These are phyloP conservation scores for Herminia tarsipennalis DNA, from an alignment of 2,888 invertebrate species.

Conservation along the genomic window DNA sequence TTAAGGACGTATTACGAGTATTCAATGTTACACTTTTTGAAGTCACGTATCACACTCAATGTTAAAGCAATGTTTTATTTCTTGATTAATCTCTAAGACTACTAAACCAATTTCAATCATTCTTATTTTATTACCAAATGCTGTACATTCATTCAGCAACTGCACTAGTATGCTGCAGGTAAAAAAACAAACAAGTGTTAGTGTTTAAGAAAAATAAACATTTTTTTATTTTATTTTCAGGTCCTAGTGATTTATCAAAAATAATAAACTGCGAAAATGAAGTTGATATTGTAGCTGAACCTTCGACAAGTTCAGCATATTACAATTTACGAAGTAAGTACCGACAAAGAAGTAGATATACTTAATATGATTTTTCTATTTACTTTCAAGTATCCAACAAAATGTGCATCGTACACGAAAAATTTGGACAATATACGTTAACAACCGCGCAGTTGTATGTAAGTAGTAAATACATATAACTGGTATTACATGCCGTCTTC, in stretches of 20 bases:
- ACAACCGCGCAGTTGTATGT: too few relatives aligned
- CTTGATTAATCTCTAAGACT: not conserved
- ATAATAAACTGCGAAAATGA: slow-evolving; percentile 7
- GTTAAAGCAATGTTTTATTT: not conserved
- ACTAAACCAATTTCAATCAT: not conserved
- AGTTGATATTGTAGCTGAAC: slow-evolving; percentile 4
- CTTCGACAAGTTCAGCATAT: slow-evolving; percentile 6
- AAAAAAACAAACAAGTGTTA: not conserved
- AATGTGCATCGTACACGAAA: not conserved
- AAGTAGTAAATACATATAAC: too few relatives aligned
- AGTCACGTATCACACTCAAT: too few relatives aligned
- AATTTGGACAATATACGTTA: too few relatives aligned
- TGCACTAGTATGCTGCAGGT: not conserved
- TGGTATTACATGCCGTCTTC: too few relatives aligned
- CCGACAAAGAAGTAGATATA: slow-evolving; percentile 6
- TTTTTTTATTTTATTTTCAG: not conserved
- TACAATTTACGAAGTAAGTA: slow-evolving; percentile 11
- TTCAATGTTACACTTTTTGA: too few relatives aligned
- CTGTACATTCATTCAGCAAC: not conserved
- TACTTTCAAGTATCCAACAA: not conserved
- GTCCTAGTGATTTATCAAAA: slow-evolving; percentile 3
- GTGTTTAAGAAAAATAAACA: too few relatives aligned
- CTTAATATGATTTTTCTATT: too few relatives aligned
- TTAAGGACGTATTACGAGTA: too few relatives aligned
- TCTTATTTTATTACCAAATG: not conserved